Evolutionary conservation across 2,113 vertebrate species (phyloP).

Genomic region (Zosterops hypoxanthus): DNA sequence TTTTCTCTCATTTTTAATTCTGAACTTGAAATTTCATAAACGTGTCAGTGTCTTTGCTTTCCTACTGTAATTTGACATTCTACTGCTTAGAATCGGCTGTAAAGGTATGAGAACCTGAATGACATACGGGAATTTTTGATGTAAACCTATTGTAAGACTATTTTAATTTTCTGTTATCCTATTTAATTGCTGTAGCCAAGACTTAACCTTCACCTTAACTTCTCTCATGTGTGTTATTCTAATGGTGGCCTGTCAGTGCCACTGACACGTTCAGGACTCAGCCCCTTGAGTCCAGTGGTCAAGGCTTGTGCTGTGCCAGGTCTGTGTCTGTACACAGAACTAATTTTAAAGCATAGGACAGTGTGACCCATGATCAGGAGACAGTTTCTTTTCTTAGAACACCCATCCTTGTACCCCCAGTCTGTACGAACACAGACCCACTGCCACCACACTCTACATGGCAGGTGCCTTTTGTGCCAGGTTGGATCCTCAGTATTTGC

Average conservation of each 20-base stretch:
- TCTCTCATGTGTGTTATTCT: not conserved
- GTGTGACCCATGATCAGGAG: not conserved
- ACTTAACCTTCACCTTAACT: not conserved
- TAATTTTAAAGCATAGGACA: not conserved
- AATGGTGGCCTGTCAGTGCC: accelerated
- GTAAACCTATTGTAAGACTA: not conserved
- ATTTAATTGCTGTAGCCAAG: not conserved
- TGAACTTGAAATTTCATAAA: not conserved
- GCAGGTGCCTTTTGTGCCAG: not conserved
- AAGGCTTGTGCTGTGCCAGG: not conserved
- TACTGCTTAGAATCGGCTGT: not conserved
- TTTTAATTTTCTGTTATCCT: not conserved
- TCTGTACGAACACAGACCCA: not conserved
- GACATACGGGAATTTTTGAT: not conserved
- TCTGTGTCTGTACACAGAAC: not conserved
- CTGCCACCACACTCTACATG: accelerated
- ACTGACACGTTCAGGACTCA: not conserved
- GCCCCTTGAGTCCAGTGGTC: not conserved
- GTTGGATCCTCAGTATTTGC: accelerated
- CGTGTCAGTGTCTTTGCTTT: not conserved
- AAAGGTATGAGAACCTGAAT: not conserved
- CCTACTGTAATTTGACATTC: not conserved
- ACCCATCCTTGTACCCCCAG: not conserved
- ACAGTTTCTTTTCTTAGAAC: not conserved
- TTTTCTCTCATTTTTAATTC: not conserved